Percentiles rank a stretch among this genome's conserved stretches.
phyloP scores from a whole-genome alignment of 2,888 invertebrate species.

The Epirrhoe tristata region DNA sequence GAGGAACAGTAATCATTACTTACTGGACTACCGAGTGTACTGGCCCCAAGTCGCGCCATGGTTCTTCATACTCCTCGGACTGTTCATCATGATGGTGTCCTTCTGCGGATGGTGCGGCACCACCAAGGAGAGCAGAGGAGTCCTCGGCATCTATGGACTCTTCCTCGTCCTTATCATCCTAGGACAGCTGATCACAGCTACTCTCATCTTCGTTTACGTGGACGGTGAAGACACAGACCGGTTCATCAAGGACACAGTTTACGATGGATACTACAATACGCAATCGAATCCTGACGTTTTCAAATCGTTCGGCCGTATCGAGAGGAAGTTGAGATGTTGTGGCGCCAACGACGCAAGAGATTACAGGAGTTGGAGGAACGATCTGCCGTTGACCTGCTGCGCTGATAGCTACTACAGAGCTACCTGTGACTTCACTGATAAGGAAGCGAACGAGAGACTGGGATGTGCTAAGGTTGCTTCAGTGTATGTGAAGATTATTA shows the following conservation, averaged over 20 bases:
- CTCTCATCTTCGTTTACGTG: constrained; percentile 77
- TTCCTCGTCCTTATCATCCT: constrained; percentile 72
- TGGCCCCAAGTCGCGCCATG: constrained; percentile 83
- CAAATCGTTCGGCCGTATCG: constrained; percentile 74
- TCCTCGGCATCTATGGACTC: constrained; percentile 72
- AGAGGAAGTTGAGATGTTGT: constrained; percentile 76
- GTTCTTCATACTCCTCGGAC: constrained; percentile 76
- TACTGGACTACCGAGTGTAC: constrained; percentile 78
- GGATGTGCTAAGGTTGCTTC: constrained; percentile 81
- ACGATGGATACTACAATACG: constrained; percentile 80
- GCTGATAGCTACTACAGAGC: constrained; percentile 76
- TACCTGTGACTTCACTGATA: constrained; percentile 78
- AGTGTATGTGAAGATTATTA: constrained; percentile 81
- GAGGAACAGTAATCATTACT: constrained; percentile 77
- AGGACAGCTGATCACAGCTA: constrained; percentile 71
- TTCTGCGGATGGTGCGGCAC: constrained; percentile 80
- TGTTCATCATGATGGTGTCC: constrained; percentile 73
- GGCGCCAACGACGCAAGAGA: constrained; percentile 81
- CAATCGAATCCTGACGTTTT: constrained; percentile 77
- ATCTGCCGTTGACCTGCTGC: constrained; percentile 76
- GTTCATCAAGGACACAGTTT: constrained; percentile 80
- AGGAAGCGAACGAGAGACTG: constrained; percentile 78
- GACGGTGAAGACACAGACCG: constrained; percentile 78
- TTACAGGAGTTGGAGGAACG: constrained; percentile 79
- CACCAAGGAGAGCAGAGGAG: constrained; percentile 70